A percentile compares a stretch with the other conserved stretches of the same genome.
phyloP scores from a whole-genome alignment of 2,113 vertebrate genomes.

The Eleginops maclovinus region DNA sequence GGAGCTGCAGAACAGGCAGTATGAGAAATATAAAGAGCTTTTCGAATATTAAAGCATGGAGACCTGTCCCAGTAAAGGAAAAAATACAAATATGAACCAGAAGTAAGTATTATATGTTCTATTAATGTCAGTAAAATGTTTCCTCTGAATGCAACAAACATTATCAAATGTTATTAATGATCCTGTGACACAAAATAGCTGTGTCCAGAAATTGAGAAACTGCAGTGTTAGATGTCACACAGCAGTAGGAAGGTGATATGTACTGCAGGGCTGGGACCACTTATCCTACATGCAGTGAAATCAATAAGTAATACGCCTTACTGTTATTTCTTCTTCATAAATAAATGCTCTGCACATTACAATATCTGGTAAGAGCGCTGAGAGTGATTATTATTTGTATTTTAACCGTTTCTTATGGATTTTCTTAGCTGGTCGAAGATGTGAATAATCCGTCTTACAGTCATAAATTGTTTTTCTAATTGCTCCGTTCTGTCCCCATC shows the following conservation, averaged over 20 bases:
- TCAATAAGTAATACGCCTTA: constrained; percentile 15
- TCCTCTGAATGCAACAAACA: neutral
- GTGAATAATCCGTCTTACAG: neutral
- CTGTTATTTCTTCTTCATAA: neutral
- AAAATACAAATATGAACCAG: too few relatives aligned
- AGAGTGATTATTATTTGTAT: neutral
- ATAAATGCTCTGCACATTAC: constrained; percentile 8
- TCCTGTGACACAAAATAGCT: neutral
- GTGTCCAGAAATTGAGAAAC: too few relatives aligned
- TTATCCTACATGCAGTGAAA: constrained; percentile 7
- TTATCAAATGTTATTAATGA: neutral
- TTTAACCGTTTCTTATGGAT: neutral
- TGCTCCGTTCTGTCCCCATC: neutral
- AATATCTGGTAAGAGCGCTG: neutral
- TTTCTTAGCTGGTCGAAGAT: neutral
- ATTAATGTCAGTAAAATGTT: too few relatives aligned
- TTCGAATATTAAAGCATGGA: too few relatives aligned
- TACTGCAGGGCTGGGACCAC: neutral
- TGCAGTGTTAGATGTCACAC: neutral
- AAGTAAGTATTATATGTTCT: too few relatives aligned
- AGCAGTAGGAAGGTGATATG: neutral
- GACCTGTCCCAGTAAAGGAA: too few relatives aligned
- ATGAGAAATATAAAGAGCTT: too few relatives aligned
- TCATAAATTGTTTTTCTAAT: neutral
- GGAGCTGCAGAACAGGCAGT: too few relatives aligned